Conservation (phyloP, 2,888 invertebrate species). For the Criorhina ranunculi region DNA sequence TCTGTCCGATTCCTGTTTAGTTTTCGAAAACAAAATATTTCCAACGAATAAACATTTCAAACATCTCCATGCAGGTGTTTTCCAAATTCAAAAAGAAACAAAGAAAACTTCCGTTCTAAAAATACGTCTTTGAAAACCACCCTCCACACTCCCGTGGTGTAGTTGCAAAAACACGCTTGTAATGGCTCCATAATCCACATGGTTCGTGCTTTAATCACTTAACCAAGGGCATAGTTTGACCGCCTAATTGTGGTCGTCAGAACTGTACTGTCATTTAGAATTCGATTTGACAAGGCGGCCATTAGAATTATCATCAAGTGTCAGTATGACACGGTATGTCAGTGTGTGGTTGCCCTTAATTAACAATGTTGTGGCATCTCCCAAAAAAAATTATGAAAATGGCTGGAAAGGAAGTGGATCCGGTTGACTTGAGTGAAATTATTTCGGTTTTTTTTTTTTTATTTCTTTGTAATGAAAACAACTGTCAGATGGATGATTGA, state of each 20-base stretch:
- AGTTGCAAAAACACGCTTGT: neutral
- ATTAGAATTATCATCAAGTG: neutral
- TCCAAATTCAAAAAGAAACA: constrained; percentile 5
- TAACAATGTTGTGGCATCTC: constrained; percentile 4
- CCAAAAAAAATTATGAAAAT: too few species aligned
- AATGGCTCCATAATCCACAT: constrained; percentile 3
- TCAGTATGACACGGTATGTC: neutral
- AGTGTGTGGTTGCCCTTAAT: constrained; percentile 5
- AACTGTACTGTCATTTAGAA: neutral
- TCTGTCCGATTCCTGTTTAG: constrained; percentile 23
- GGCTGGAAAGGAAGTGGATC: constrained; percentile 4
- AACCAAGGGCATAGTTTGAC: neutral
- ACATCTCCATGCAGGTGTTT: constrained; percentile 41
- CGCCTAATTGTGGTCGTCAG: neutral
- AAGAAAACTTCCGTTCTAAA: constrained; percentile 4
- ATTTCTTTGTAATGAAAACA: constrained; percentile 4
- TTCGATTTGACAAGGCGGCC: neutral
- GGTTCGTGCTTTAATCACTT: constrained; percentile 12
- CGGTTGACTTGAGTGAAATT: neutral
- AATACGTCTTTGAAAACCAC: constrained; percentile 1
- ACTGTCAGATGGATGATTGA: constrained; percentile 24
- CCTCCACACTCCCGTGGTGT: neutral
- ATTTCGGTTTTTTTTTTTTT: constrained; percentile 8
- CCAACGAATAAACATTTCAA: constrained; percentile 36
- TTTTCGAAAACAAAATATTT: constrained; percentile 21